Percentiles rank a stretch among this genome's conserved stretches.
Evolutionary conservation across 1,140 invertebrate genomes (phyloP).

Genomic region (Neodiprion fabricii): DNA sequence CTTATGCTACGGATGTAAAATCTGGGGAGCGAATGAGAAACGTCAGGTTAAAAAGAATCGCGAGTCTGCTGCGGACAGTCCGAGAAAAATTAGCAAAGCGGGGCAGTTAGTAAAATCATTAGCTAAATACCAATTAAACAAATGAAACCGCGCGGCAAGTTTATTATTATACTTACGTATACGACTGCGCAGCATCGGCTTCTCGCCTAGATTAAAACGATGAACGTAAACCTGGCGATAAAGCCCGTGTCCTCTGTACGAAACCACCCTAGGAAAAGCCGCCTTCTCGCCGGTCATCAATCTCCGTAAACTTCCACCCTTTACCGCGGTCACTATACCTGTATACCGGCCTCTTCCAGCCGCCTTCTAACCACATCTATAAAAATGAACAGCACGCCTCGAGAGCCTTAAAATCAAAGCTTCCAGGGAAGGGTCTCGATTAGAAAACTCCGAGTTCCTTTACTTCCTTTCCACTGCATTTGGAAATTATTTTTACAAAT

Average conservation of each 20-base stretch:
- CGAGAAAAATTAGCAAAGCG: neutral
- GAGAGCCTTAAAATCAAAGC: neutral
- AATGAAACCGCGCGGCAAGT: neutral
- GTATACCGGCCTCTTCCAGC: neutral
- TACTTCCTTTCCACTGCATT: too few relatives aligned
- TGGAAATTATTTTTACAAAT: too few relatives aligned
- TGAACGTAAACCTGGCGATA: slow-evolving; percentile 2
- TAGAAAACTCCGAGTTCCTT: too few relatives aligned
- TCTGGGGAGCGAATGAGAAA: neutral
- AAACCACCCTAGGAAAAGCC: neutral
- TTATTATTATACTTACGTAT: too few relatives aligned
- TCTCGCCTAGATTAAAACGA: neutral
- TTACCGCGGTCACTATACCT: neutral
- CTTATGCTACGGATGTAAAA: too few relatives aligned
- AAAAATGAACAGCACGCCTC: neutral
- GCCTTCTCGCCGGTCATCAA: neutral
- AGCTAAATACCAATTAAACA: neutral
- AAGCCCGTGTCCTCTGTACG: neutral
- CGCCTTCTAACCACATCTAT: neutral
- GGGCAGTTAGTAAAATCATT: neutral
- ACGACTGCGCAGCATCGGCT: too few relatives aligned
- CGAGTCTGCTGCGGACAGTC: too few relatives aligned
- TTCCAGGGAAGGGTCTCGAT: neutral
- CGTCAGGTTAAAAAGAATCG: neutral
- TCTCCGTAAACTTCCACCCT: neutral